These are phyloP conservation scores for Teleogryllus occipitalis DNA, from an alignment of 1,140 invertebrate genomes.

Conservation along the genomic window DNA sequence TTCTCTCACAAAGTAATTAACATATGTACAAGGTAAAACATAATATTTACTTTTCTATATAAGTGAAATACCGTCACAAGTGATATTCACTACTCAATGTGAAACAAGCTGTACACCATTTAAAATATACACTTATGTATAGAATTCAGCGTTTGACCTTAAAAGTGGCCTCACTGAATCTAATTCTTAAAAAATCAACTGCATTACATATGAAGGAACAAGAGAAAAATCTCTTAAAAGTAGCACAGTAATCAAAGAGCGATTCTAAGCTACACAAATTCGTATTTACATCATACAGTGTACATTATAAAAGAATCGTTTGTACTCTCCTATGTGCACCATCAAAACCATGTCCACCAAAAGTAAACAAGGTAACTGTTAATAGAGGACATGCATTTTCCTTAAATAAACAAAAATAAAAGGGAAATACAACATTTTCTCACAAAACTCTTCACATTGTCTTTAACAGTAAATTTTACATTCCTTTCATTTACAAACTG, in stretches of 20 bases:
- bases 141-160: not conserved
- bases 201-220: not conserved
- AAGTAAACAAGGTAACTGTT: not conserved
- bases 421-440: too few species aligned
- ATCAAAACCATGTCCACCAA: not conserved
- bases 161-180: not conserved
- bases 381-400: not conserved
- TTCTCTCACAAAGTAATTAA: not conserved
- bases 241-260: not conserved
- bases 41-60: not conserved
- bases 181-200: not conserved
- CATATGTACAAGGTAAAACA: conserved; percentile 1
- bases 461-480: not conserved
- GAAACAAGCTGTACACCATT: conserved; percentile 10
- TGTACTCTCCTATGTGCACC: conserved; percentile 23
- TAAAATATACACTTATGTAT: conserved; percentile 6
- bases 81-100: not conserved
- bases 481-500: not conserved
- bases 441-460: not conserved
- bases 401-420: too few species aligned
- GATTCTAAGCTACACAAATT: not conserved
- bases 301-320: conserved; percentile 16
- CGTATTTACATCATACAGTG: conserved; percentile 15
- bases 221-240: not conserved
- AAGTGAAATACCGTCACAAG: not conserved